These are phyloP conservation scores for Monochamus alternatus DNA, from an alignment of 2,888 invertebrate species.

Conservation along the genomic window DNA sequence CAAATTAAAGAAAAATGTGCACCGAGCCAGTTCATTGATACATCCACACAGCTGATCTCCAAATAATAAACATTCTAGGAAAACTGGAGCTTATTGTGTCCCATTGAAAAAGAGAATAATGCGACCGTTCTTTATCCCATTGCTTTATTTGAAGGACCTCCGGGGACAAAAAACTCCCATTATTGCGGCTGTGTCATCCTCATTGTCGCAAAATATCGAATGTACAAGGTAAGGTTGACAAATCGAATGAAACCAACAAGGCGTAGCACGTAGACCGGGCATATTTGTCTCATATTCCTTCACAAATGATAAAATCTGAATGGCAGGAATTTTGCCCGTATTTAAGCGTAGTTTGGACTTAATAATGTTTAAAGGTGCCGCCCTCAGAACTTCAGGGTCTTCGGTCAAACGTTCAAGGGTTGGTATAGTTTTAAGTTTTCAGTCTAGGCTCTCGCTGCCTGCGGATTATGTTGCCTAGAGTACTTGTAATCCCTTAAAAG, in stretches of 20 bases:
- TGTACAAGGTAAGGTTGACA: conserved; percentile 57
- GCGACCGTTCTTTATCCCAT: conserved; percentile 11
- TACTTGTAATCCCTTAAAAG: conserved; percentile 28
- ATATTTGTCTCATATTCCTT: conserved; percentile 51
- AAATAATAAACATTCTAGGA: conserved; percentile 56
- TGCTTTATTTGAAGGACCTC: conserved; percentile 34
- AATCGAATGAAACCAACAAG: conserved; percentile 60
- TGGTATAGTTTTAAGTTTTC: conserved; percentile 52
- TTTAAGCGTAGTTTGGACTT: conserved; percentile 58
- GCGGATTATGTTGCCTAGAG: conserved; percentile 20
- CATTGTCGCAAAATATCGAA: conserved; percentile 66
- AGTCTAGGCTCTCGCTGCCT: conserved; percentile 30
- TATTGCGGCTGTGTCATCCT: conserved; percentile 62
- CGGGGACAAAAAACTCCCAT: conserved; percentile 42
- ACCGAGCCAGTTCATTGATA: conserved; percentile 43
- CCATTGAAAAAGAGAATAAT: conserved; percentile 10
- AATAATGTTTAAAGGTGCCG: conserved; percentile 55
- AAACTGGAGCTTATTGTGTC: conserved; percentile 52
- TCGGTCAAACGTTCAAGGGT: conserved; percentile 57
- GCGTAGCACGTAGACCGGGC: conserved; percentile 50
- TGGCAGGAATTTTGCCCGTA: conserved; percentile 54
- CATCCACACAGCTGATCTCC: conserved; percentile 37
- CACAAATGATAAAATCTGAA: conserved; percentile 63
- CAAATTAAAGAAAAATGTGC: conserved; percentile 8
- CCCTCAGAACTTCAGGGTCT: conserved; percentile 55